Base-by-base conservation (phyloP, 2,888 invertebrate genomes). In the Catocala fraxini region DNA sequence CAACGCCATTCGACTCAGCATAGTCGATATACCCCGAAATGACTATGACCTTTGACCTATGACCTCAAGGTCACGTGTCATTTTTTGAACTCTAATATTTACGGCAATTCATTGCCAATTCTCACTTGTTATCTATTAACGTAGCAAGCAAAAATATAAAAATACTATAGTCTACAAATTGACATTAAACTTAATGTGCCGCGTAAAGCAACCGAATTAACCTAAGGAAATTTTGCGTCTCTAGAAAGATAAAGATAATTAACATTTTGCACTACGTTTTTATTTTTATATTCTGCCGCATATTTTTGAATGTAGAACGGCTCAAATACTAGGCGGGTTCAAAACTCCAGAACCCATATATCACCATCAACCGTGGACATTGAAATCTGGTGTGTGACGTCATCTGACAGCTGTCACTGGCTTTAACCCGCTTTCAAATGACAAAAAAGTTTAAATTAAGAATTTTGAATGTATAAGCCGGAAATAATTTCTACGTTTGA, bases 301-400 rank as follows among this genome's bases (percentile, higher is more conserved):
- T 13, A 46, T 11, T n/a, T 55, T 47, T n/a, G 5, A 46, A 43
- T 35, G 47, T 56, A 39, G 41, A 42, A 41, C 25, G 9, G 25
- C 6, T 39, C 9, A 39, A 63, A 53, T 49, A 45, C 48, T 63
- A 57, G 56, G 15, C 42, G 13, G 53, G 12, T 59, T 55, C 71
- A 70, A 69, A 77, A 75, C 68, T 77, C 73, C 59, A 70, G 60
- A 47, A 49, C 51, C 53, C 54, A 73, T 75, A 64, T 42, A 71
- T 77, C 74, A 73, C 43, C 60, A 64, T 73, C 68, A 73, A 59
- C 12, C 59, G 60, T 51, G 63, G 68, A 72, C 73, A 66, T 59
- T 64, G 65, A 69, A 75, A 75, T 73, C 69, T 71, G 57, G 67
- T 48, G 42, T 51, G 63, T 59, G 70, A 69, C 55, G 70, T 65